These are phyloP conservation scores for Axinella damicornis DNA, from an alignment of 37 sponge, comb jelly and placozoan genomes.

Conservation along the genomic window DNA sequence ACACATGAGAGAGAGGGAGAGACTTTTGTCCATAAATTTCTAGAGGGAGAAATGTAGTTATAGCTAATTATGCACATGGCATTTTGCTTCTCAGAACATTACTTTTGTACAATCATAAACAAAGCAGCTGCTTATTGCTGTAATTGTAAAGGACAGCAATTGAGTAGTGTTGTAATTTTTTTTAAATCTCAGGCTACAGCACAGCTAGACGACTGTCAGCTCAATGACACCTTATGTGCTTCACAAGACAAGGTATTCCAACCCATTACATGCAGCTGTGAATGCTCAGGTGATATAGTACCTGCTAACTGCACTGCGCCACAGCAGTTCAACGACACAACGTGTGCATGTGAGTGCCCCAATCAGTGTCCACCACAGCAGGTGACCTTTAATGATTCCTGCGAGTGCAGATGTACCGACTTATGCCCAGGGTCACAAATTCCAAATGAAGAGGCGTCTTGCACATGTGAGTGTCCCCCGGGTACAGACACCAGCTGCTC, in stretches of 20 bases:
- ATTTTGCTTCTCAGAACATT: too few species aligned
- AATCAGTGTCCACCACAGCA: not conserved
- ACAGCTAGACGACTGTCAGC: not conserved
- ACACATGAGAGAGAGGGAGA: too few species aligned
- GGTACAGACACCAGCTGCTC: not conserved
- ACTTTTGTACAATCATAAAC: too few species aligned
- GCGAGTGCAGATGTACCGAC: constrained; percentile 37
- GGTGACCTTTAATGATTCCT: constrained; percentile 7
- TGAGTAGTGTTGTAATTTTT: too few species aligned
- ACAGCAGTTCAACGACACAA: not conserved
- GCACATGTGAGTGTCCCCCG: constrained; percentile 38
- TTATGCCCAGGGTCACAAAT: constrained; percentile 6
- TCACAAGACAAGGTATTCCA: not conserved
- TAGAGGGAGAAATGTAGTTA: too few species aligned
- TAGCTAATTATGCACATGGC: too few species aligned
- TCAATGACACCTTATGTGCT: not conserved
- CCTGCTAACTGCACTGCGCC: not conserved
- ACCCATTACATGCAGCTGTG: not conserved
- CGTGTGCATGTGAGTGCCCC: constrained; percentile 33
- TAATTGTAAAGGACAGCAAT: too few species aligned
- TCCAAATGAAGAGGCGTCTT: not conserved
- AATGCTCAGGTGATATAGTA: not conserved
- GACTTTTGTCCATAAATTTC: too few species aligned
- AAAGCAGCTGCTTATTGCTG: too few species aligned
- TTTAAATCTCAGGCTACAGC: too few species aligned